Evolutionary conservation across 2,113 vertebrate genomes (phyloP).

Genomic region (Tragelaphus scriptus): DNA sequence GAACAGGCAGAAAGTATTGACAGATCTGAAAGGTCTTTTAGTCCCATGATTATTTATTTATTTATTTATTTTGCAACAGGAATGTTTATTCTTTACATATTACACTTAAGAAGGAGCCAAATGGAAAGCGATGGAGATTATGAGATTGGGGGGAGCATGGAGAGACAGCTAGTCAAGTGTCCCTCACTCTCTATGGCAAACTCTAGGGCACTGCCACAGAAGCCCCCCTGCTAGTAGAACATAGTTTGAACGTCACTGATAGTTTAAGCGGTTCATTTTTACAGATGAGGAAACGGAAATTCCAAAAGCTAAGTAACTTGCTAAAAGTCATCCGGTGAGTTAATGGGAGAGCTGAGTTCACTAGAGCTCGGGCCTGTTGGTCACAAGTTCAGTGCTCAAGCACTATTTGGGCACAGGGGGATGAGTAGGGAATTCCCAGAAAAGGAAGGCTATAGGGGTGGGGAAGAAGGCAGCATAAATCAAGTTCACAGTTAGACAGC

Average conservation of each 20-base stretch:
- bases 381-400: not conserved
- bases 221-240: not conserved
- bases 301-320: not conserved
- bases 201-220: not conserved
- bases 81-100: not conserved
- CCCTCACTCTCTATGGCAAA: not conserved
- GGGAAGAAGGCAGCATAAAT: not conserved
- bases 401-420: not conserved
- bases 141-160: not conserved
- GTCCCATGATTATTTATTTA: not conserved
- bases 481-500: not conserved
- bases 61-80: not conserved
- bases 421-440: not conserved
- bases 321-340: not conserved
- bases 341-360: not conserved
- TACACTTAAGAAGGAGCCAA: not conserved
- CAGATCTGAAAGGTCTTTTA: not conserved
- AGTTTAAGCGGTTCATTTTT: not conserved
- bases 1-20: not conserved
- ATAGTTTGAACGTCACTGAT: not conserved
- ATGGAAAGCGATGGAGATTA: not conserved
- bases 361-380: not conserved
- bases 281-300: not conserved
- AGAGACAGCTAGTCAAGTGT: not conserved
- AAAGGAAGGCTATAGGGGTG: not conserved